Evolutionary conservation across 2,797 vertebrate genomes (phyloP), one percentile per base, ranked within the genome.

Genomic region (Eptatretus atami): DNA sequence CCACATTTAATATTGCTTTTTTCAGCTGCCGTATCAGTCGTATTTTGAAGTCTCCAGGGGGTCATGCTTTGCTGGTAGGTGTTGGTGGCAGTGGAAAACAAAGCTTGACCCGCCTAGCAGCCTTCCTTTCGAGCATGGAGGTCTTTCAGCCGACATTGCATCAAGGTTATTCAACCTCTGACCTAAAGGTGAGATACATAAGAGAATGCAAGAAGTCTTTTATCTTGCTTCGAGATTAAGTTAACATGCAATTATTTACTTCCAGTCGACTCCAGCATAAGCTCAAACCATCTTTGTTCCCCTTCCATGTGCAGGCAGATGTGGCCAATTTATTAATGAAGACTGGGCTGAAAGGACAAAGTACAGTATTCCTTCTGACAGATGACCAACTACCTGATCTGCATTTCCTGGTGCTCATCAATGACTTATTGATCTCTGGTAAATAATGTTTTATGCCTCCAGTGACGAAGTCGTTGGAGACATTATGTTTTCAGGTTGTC

Each of bases 21-120:
- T 67, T 64, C 66, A 96, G 90, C 67, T 95, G 86, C 72, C 82
- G 78, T 61, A 86, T 95, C 75, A 92, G 73, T 75, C 82, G 86
- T 55, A 81, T 95, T 73, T 73, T 94, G 76, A 80, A 84, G 78
- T 82, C 78, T 67, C 86, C 87, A 0, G 70, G 80, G 65, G 86
- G 90, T 1, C 86, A 88, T 0, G 83, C 79, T 3, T 76, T 96
- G 66, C 77, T 96, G 69, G 78, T 96, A 0, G 87, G 90, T 0
- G 84, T 95, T 52, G 90, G 85, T 0, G 90, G 90, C 8, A 93
- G 82, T 0, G 90, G 90, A 25, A 98, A 93, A 73, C 90, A 92
- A 77, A 92, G 88, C 68, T 76, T 98, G 73, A 84, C 86, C 13
- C 79, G 83, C 25, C 74, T 98, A 65, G 88, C 87, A 1, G 87